Percentiles rank a stretch among this genome's conserved stretches.
phyloP scores from a whole-genome alignment of 37 sponge, comb jelly and placozoan species.

The Lycopodina hypogea region DNA sequence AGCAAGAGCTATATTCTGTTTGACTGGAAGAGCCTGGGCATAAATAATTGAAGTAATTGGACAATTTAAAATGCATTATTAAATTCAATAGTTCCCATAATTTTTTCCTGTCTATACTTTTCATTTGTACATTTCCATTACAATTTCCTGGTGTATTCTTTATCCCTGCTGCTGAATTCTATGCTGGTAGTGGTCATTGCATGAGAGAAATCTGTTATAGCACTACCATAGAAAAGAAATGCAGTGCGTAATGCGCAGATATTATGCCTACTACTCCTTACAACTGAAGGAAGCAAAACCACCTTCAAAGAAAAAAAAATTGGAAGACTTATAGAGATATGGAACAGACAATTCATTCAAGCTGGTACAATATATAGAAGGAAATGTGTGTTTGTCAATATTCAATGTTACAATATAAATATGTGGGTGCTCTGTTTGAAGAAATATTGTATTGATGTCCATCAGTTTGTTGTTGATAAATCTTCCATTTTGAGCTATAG shows the following conservation, averaged over 20 bases:
- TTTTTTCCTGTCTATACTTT: background rate
- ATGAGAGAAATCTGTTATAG: constrained; percentile 56
- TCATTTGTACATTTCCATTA: background rate
- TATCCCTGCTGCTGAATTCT: constrained; percentile 61
- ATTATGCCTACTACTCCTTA: constrained; percentile 78
- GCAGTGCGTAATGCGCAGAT: constrained; percentile 50
- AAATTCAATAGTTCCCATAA: too few species aligned
- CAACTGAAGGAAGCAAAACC: constrained; percentile 72
- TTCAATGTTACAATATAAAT: background rate
- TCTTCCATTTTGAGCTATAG: constrained; percentile 96
- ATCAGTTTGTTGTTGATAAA: constrained; percentile 91
- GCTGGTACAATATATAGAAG: constrained; percentile 78
- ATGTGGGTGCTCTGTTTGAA: background rate
- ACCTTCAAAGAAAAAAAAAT: constrained; percentile 69
- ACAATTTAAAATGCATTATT: too few species aligned
- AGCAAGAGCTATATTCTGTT: too few species aligned
- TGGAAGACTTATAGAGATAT: constrained; percentile 44
- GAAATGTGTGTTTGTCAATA: background rate
- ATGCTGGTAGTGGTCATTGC: constrained; percentile 73
- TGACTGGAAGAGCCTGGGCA: too few species aligned
- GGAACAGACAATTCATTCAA: constrained; percentile 57
- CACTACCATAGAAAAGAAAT: constrained; percentile 78
- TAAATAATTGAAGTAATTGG: background rate
- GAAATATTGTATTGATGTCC: constrained; percentile 36
- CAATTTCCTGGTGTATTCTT: background rate